Conservation (phyloP, 2,113 vertebrate species). For the Rhegmatorhina hoffmannsi region DNA sequence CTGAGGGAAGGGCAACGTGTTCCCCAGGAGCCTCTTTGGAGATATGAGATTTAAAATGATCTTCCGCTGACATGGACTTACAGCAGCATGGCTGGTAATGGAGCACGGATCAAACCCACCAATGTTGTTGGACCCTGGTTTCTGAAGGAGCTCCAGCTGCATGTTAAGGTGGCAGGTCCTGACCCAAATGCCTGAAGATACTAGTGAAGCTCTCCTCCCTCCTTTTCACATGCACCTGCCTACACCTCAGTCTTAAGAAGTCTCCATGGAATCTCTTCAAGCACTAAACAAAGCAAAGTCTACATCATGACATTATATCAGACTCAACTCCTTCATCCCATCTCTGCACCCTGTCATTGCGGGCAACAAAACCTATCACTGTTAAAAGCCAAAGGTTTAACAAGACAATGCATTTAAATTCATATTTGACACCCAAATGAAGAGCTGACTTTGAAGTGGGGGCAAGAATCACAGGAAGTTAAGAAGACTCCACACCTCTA, state of each 20-base stretch:
- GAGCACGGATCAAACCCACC: accelerated
- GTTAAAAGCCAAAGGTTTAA: background rate
- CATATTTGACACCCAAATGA: background rate
- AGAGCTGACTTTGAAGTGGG: background rate
- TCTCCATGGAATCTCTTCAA: background rate
- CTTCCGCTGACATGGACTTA: background rate
- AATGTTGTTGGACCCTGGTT: background rate
- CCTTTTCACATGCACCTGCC: background rate
- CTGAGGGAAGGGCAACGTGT: background rate
- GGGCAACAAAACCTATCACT: background rate
- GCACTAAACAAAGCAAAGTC: background rate
- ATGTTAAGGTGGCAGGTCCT: background rate
- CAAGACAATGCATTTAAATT: background rate
- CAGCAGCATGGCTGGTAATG: background rate
- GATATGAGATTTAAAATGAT: background rate
- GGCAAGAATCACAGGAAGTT: background rate
- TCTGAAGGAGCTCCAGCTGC: background rate
- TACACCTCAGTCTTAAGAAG: background rate
- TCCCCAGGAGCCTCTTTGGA: background rate
- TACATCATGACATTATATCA: background rate
- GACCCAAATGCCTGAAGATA: background rate
- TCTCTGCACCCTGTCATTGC: background rate
- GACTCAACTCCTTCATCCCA: background rate
- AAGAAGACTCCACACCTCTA: background rate
- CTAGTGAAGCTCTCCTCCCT: background rate